A percentile compares a stretch with the other conserved stretches of the same genome.
phyloP scores from a whole-genome alignment of 2,113 vertebrate genomes.

The Pluvianellus socialis region DNA sequence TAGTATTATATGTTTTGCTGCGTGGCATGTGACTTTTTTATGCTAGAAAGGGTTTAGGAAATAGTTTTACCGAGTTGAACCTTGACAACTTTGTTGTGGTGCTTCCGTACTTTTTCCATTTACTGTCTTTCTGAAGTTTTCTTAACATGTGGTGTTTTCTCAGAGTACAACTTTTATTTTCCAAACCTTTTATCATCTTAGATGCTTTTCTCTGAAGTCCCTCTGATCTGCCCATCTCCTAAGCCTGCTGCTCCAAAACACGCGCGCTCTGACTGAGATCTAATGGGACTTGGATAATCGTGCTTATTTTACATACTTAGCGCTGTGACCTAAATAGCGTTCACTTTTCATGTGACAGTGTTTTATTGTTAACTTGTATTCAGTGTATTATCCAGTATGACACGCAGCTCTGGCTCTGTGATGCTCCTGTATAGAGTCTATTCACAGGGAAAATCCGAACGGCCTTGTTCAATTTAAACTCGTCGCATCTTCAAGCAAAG shows the following conservation, averaged over 20 bases:
- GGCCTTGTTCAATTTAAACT: not conserved
- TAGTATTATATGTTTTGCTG: not conserved
- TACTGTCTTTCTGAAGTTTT: not conserved
- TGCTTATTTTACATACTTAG: conserved; percentile 36
- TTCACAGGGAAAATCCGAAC: not conserved
- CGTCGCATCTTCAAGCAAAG: not conserved
- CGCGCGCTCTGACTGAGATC: not conserved
- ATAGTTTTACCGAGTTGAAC: not conserved
- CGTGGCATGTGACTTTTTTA: not conserved
- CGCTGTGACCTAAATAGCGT: conserved; percentile 39
- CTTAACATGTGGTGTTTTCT: not conserved
- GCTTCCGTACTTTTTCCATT: not conserved
- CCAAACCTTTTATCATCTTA: conserved; percentile 26
- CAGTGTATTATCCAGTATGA: not conserved
- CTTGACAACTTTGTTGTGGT: not conserved
- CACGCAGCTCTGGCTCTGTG: not conserved
- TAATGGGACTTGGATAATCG: not conserved
- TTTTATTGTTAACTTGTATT: not conserved
- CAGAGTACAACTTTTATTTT: not conserved
- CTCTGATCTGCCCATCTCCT: conserved; percentile 44
- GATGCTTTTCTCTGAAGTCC: not conserved
- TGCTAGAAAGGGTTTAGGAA: not conserved
- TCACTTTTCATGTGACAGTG: not conserved
- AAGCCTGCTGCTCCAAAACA: not conserved
- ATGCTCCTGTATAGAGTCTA: not conserved